Base-by-base conservation (phyloP, 2,888 invertebrate genomes). In the Phoenoteleia sp. region DNA sequence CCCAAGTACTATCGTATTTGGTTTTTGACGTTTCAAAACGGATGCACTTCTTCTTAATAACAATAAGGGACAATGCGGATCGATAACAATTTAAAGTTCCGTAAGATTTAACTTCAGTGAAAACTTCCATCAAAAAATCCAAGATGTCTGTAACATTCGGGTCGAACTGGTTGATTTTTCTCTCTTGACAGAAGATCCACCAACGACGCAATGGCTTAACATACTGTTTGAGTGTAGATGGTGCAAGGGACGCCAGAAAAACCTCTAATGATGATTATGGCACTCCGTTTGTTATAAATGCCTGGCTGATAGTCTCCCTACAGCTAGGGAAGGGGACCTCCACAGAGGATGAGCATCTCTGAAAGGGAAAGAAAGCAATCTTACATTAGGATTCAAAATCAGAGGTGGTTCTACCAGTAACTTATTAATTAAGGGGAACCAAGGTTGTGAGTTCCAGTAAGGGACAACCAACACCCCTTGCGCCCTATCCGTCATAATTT, bases 241-340 rank as follows among this genome's bases (percentile, higher is more conserved):
- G 15, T 15, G 42, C 3, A 5, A 88, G 23, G 0, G 87, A 89
- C 0, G 80, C 42, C 7, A 87, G 6, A 6, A 17, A 64, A 21
- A 86, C 85, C 1, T 85, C 56, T 1, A 67, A 58, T 15, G 81
- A 19, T 36, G 23, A 27, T 96, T 27, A 97, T 96, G 9, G 97
- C 97, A 42, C 97, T 94, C 33, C 33, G 4, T 3, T 15, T 7
- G 15, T 2, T 15, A 17, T 3, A 42, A 36, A 60, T 7, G 36
- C 19, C 21, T 60, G 36, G 6, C 36, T 0, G 60, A 60, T 19
- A 60, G 19, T 33, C 19, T 33, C 21, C 47, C 74, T 33, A 27
- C 62, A 19, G 36, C 52, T 52, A 62, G 74, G 42, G 39, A 58
- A 74, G 62, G 52, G 1, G 45, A n/a, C 19, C 21, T 29, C 39